Evolutionary conservation across 2,797 vertebrate species (phyloP), one percentile per base, ranked within the genome.

Genomic region (Alexandromys oeconomus): DNA sequence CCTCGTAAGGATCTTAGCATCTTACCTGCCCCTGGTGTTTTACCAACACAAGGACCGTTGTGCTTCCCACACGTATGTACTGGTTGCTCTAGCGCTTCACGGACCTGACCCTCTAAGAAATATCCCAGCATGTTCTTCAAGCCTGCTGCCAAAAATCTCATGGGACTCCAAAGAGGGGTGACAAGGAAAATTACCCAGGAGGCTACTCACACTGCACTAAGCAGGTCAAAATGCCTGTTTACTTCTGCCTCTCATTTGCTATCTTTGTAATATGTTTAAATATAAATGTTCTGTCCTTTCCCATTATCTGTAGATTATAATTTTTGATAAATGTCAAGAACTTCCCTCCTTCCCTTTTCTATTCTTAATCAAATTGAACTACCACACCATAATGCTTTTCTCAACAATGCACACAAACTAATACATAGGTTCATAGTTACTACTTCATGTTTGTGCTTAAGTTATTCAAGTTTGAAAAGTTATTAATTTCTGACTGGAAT

Each of bases 1-100:
- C 31, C 80, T 65, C 29, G 1, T 93, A 46, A 11, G 23, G 15
- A 37, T 48, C 6, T 65, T 61, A 27, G 43, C 19, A 37, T 51
- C 94, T 85, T 93, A 97, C 94, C 94, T 95, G 81, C 5, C 31
- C 12, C 61, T 78, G 48, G 31, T 51, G 29, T 48, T 63, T 65
- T 85, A 57, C 48, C 6, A 6, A 57, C 29, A 94, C 21, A 80
- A 31, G 13, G 11, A 81, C 31, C 10, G 1, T 1, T 76, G 69
- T 1, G 25, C 57, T 92, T 81, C 27, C 43, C 54, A 25, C 57
- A 34, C 4, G 8, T 76, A 19, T 13, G 11, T 76, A 6, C 54
- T 2, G n/a, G 11, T 57, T 51, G 6, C 61, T 92, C 61, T 54
- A 25, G 10, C 23, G 6, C 25, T 5, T 31, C n/a, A 34, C 25